Conservation (phyloP, 2,888 invertebrate genomes). For the Bellardia pandia region DNA sequence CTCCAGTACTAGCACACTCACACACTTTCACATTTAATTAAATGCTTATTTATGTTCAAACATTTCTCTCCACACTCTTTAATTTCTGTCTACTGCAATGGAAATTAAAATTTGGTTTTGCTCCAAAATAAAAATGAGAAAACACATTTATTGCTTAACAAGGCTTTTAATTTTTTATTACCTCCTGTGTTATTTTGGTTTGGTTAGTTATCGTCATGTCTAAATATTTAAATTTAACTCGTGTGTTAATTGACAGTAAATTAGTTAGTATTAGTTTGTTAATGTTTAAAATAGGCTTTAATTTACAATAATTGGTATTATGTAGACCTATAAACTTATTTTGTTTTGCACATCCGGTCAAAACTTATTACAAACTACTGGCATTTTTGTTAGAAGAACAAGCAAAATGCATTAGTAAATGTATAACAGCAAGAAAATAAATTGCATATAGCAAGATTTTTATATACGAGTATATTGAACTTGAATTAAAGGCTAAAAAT, state of each 20-base stretch:
- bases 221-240: conserved; percentile 34
- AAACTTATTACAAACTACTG: not conserved
- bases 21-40: conserved; percentile 3
- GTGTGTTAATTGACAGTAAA: conserved; percentile 62
- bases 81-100: not conserved
- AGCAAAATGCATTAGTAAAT: not conserved
- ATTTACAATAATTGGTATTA: conserved; percentile 1
- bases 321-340: not conserved
- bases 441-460: too few species aligned
- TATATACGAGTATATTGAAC: too few species aligned
- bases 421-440: not conserved
- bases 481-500: not conserved
- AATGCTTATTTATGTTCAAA: not conserved
- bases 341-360: not conserved
- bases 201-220: conserved; percentile 18
- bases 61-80: not conserved
- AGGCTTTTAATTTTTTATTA: conserved; percentile 41
- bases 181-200: conserved; percentile 9
- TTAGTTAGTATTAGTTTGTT: conserved; percentile 20
- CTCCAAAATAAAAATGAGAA: not conserved
- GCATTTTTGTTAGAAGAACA: not conserved
- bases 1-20: not conserved
- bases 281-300: conserved; percentile 33
- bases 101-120: conserved; percentile 21
- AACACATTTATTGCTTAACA: conserved; percentile 21